Percentiles rank a stretch among this genome's conserved stretches.
Conservation (phyloP, 2,888 invertebrate species). For the Sinohyriopsis cumingii region DNA sequence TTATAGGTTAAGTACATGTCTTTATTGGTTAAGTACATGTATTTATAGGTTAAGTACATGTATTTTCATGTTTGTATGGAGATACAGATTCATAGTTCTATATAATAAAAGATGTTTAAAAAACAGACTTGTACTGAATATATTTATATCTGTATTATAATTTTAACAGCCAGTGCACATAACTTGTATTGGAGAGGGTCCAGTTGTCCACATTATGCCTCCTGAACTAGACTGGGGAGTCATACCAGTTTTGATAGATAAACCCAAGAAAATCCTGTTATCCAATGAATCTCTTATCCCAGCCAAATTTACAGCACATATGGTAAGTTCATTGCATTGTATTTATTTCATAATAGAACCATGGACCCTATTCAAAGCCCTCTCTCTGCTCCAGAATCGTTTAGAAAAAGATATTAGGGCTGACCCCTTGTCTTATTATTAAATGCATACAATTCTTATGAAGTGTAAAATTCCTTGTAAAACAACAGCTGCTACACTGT, state of each 20-base stretch:
- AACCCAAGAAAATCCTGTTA: slow-evolving; percentile 75
- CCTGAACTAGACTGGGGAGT: slow-evolving; percentile 79
- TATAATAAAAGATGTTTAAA: neutral
- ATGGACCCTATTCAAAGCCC: neutral
- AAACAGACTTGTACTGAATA: neutral
- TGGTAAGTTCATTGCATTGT: slow-evolving; percentile 71
- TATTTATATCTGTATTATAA: neutral
- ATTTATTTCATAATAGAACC: no score
- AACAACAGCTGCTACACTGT: no score
- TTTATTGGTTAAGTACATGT: neutral
- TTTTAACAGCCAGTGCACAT: slow-evolving; percentile 63
- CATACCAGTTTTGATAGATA: slow-evolving; percentile 76
- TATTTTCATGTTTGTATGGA: no score
- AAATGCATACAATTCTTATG: no score
- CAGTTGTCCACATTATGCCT: slow-evolving; percentile 79
- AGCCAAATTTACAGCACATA: slow-evolving; percentile 75
- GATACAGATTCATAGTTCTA: neutral
- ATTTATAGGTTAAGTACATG: neutral
- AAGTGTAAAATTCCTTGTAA: no score
- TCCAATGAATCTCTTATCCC: slow-evolving; percentile 82
- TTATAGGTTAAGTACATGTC: neutral
- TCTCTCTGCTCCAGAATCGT: neutral
- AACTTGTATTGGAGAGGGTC: slow-evolving; percentile 76
- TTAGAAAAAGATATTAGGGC: no score
- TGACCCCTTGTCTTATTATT: no score